Percentiles rank a stretch among this genome's conserved stretches.
These are phyloP conservation scores for Lasioglossum albipes DNA, from an alignment of 1,140 invertebrate genomes.

Conservation along the genomic window DNA sequence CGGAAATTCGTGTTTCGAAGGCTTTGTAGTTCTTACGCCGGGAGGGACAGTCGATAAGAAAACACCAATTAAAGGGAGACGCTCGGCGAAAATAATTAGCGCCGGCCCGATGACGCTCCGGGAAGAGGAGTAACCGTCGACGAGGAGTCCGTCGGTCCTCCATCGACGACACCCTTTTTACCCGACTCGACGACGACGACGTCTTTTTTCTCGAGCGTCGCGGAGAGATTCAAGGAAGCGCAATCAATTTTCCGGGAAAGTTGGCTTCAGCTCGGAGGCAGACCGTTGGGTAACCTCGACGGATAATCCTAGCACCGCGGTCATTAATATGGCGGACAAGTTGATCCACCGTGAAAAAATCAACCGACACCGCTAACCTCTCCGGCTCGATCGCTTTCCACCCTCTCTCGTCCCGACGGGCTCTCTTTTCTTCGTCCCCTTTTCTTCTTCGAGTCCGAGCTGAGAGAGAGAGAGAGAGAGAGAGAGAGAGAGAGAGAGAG, in stretches of 20 bases:
- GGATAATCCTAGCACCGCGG: conserved; percentile 64
- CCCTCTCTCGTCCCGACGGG: neutral
- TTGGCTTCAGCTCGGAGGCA: conserved; percentile 36
- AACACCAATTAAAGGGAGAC: conserved; percentile 52
- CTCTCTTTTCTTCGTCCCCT: neutral
- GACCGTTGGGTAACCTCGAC: conserved; percentile 49
- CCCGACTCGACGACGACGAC: neutral
- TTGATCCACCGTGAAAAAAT: conserved; percentile 68
- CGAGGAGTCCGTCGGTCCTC: neutral
- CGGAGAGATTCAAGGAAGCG: conserved; percentile 28
- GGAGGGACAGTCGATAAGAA: conserved; percentile 30
- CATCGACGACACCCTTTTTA: neutral
- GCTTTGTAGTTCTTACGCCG: conserved; percentile 36
- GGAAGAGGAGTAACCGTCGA: neutral
- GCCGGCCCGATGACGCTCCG: conserved; percentile 7
- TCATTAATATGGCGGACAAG: conserved; percentile 71
- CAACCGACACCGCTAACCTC: conserved; percentile 43
- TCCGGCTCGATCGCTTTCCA: conserved; percentile 52
- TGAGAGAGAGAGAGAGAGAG: no score
- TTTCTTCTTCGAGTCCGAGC: no score
- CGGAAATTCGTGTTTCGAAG: conserved; percentile 44
- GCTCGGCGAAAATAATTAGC: conserved; percentile 57
- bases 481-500: no score
- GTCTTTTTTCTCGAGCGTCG: neutral
- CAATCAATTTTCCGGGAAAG: conserved; percentile 61